These are phyloP conservation scores for Luperina testacea DNA, from an alignment of 2,888 invertebrate genomes.

Conservation along the genomic window DNA sequence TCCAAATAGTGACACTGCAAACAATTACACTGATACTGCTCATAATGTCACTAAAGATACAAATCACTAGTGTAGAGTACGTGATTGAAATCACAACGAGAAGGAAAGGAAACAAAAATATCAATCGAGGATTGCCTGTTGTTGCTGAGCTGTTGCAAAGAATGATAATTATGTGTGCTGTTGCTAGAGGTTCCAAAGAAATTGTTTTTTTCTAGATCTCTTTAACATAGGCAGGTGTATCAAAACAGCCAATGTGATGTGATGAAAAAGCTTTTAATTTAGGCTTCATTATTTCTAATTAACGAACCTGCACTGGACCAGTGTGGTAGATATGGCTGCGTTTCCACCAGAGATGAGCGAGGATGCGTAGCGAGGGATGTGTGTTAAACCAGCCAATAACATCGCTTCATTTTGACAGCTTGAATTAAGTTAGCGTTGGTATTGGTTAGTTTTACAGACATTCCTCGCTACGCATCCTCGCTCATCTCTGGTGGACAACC, in stretches of 20 bases:
- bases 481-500: background rate
- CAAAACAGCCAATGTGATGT: background rate
- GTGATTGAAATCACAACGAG: background rate
- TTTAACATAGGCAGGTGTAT: too few species aligned
- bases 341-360: too few species aligned
- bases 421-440: too few species aligned
- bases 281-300: background rate
- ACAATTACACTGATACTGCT: background rate
- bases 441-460: too few species aligned
- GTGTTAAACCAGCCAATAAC: too few species aligned
- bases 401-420: too few species aligned
- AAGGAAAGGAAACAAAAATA: background rate
- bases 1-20: background rate
- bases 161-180: too few species aligned
- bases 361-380: too few species aligned
- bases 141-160: too few species aligned
- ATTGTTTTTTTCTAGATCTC: background rate
- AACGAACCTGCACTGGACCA: too few species aligned
- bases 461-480: too few species aligned
- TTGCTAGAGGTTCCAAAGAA: background rate
- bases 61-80: constrained; percentile 1
- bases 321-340: too few species aligned
- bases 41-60: constrained; percentile 4
- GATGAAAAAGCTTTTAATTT: background rate
- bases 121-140: background rate